phyloP scores from a whole-genome alignment of 2,113 vertebrate genomes.

The Cheirogaleus medius region DNA sequence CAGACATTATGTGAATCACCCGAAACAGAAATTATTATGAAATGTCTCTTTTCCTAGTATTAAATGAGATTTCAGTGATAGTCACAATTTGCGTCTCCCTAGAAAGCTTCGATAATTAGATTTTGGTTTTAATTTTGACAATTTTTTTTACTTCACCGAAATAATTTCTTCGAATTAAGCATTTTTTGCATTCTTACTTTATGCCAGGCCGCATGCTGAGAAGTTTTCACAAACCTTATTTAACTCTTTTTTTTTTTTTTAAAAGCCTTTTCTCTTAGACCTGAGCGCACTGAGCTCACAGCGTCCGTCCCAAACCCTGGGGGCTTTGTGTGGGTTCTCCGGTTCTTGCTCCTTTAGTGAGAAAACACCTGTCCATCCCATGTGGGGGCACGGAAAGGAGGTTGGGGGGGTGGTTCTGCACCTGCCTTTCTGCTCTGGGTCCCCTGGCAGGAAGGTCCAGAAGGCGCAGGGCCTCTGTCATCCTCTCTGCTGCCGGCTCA shows the following conservation, averaged over 20 bases:
- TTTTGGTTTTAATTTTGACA: neutral
- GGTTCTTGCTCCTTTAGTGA: neutral
- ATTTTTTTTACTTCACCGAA: neutral
- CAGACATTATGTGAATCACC: neutral
- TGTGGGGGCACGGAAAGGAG: neutral
- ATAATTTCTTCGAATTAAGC: neutral
- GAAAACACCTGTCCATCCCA: neutral
- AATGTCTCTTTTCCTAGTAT: constrained; percentile 1
- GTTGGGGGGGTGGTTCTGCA: neutral
- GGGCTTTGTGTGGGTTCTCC: accelerated
- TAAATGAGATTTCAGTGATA: constrained; percentile 33
- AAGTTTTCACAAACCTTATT: neutral
- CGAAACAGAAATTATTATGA: neutral
- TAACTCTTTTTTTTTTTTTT: neutral
- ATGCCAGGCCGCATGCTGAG: neutral
- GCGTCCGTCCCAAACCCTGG: neutral
- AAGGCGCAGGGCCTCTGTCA: neutral
- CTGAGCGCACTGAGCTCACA: neutral
- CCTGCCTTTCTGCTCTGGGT: neutral
- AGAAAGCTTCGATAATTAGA: constrained; percentile 13
- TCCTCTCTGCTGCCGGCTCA: neutral
- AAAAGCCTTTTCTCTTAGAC: neutral
- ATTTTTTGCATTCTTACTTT: neutral
- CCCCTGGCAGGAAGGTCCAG: neutral
- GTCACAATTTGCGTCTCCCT: neutral